Conservation (phyloP, 2,888 invertebrate species). For the Ethmia dodecea region DNA sequence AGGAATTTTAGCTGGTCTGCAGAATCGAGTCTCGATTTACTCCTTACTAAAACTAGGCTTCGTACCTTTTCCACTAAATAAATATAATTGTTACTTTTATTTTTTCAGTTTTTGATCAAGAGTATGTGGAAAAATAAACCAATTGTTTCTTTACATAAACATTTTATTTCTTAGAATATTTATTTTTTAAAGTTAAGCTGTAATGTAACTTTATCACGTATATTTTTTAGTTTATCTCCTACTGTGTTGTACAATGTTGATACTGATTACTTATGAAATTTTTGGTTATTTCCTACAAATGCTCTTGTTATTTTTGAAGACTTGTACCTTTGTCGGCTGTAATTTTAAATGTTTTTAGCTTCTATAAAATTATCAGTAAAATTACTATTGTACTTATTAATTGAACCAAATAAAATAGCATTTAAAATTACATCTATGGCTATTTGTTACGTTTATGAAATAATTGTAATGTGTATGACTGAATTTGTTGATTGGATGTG, state of each 20-base stretch:
- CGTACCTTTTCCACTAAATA: too few species aligned
- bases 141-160: neutral
- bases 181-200: neutral
- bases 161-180: too few species aligned
- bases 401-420: neutral
- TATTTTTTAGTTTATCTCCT: neutral
- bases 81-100: too few species aligned
- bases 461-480: constrained; percentile 36
- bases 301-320: neutral
- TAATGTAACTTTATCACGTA: neutral
- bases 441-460: constrained; percentile 35
- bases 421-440: constrained; percentile 23
- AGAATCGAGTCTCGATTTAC: too few species aligned
- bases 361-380: neutral
- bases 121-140: constrained; percentile 20
- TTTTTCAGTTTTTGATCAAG: constrained; percentile 23
- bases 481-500: constrained; percentile 23
- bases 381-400: constrained; percentile 6
- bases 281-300: too few species aligned
- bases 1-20: too few species aligned
- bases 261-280: too few species aligned
- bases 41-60: too few species aligned
- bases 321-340: constrained; percentile 5
- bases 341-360: constrained; percentile 16
- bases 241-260: neutral